Evolutionary conservation across 2,888 invertebrate species (phyloP).

Genomic region (Acleris holmiana): DNA sequence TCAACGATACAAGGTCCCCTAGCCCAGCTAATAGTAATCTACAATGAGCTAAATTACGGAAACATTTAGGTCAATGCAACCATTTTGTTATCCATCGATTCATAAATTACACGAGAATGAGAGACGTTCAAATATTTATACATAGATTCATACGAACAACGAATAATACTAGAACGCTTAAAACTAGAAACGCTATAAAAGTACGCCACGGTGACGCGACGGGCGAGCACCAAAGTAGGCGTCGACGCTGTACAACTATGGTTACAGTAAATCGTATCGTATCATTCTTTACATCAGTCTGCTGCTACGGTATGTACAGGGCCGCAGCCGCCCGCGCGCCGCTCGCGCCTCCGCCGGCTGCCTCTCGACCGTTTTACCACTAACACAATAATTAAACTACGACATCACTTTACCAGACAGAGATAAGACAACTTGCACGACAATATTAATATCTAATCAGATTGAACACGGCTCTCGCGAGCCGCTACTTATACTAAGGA

Average conservation of each 20-base stretch:
- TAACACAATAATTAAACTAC: slow-evolving; percentile 38
- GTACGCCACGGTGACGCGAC: slow-evolving; percentile 73
- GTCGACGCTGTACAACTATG: slow-evolving; percentile 76
- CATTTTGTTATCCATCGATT: slow-evolving; percentile 73
- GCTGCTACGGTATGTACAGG: slow-evolving; percentile 74
- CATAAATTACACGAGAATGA: slow-evolving; percentile 83
- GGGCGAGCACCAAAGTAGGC: slow-evolving; percentile 71
- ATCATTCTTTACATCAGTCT: slow-evolving; percentile 79
- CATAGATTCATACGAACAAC: slow-evolving; percentile 84
- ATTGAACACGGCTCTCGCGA: slow-evolving; percentile 43
- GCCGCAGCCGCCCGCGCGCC: slow-evolving; percentile 39
- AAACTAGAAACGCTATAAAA: slow-evolving; percentile 71
- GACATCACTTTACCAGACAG: slow-evolving; percentile 46
- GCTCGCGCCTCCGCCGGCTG: slow-evolving; percentile 43
- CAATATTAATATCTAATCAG: slow-evolving; percentile 48
- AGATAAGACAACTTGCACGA: slow-evolving; percentile 42
- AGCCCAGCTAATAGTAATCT: slow-evolving; percentile 84
- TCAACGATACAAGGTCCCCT: slow-evolving; percentile 83
- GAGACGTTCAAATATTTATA: slow-evolving; percentile 84
- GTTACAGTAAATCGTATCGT: slow-evolving; percentile 69
- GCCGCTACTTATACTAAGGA: slow-evolving; percentile 29
- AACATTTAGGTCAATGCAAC: slow-evolving; percentile 65
- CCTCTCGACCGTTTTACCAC: slow-evolving; percentile 37
- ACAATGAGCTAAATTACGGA: slow-evolving; percentile 81
- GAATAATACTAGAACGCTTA: slow-evolving; percentile 85